Base-by-base conservation (phyloP, 2,888 invertebrate species). In the Lithophane leautieri region DNA sequence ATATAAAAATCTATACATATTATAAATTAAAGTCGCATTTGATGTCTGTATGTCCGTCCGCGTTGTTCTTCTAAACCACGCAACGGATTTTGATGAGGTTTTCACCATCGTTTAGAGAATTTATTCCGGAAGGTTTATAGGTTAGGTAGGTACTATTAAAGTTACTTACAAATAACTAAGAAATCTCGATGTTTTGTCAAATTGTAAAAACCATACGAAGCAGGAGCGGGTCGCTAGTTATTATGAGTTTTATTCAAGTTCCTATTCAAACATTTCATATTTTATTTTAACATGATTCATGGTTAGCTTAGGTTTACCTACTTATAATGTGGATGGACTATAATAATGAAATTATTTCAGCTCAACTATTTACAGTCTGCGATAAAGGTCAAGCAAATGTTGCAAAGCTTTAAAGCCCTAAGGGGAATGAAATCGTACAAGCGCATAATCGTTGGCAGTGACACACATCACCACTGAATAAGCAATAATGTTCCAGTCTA, bases 381-480 rank as follows among this genome's bases (percentile, higher is more conserved):
- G 25, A 70, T 74, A 84, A 83, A 88, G 81, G 83, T 85, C 88
- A 80, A 70, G 87, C 87, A 80, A 88, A 89, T 90, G 81, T 88
- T 89, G 88, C 84, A 86, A 84, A 90, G 89, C 89, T 90, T 63
- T 86, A 82, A 89, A 90, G 87, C 90, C 91, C 91, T 89, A 88
- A 91, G 91, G 92, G 92, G 90, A 91, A 90, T 93, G 89, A 90
- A 93, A 90, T 91, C 92, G 92, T 89, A 91, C 86, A 88, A 91
- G 93, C 92, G 91, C 86, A 90, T 93, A 93, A 94, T 94, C 91
- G 92, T 91, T 93, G 93, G 91, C 95, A 94, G 94, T 95, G 95
- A 94, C 94, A 94, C 90, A 94, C 91, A 93, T 95, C 89, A 89
- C 89, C 89, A 87, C 89, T 93, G 91, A 92, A 91, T 91, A 90